Percentiles rank a stretch among this genome's conserved stretches.
These are phyloP conservation scores for Dendrolimus houi DNA, from an alignment of 2,888 invertebrate genomes.

Conservation along the genomic window DNA sequence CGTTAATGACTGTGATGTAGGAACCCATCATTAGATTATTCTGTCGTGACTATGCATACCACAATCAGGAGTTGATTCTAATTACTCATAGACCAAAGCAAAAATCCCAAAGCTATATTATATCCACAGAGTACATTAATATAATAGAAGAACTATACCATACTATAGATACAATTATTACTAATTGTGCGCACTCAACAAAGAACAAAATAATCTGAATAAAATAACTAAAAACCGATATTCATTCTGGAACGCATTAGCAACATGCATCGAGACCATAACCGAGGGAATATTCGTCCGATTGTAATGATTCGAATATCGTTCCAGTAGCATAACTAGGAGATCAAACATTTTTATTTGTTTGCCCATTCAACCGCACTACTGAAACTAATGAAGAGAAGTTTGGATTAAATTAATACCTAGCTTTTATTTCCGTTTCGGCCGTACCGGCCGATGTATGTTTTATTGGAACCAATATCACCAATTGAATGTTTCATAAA, in stretches of 20 bases:
- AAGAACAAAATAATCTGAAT: neutral
- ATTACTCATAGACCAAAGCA: too few species aligned
- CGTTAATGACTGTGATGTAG: too few species aligned
- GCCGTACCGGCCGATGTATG: conserved; percentile 33
- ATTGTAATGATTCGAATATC: conserved; percentile 62
- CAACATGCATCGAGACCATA: conserved; percentile 27
- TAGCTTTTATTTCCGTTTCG: conserved; percentile 52
- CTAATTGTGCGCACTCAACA: neutral
- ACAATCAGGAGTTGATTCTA: too few species aligned
- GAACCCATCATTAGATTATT: too few species aligned
- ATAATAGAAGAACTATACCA: too few species aligned
- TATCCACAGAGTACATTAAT: too few species aligned
- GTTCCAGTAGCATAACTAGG: conserved; percentile 54
- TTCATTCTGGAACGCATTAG: conserved; percentile 23
- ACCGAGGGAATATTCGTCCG: conserved; percentile 31
- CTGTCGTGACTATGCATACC: too few species aligned
- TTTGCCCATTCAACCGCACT: conserved; percentile 64
- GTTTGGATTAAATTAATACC: conserved; percentile 67
- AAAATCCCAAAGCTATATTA: too few species aligned
- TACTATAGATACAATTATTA: too few species aligned
- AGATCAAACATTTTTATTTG: conserved; percentile 73
- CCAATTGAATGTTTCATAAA: conserved; percentile 31
- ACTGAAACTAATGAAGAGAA: conserved; percentile 70
- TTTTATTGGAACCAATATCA: conserved; percentile 32
- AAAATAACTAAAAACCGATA: conserved; percentile 4